These are phyloP conservation scores for Caradrina clavipalpis DNA, from an alignment of 2,888 invertebrate genomes.

Conservation along the genomic window DNA sequence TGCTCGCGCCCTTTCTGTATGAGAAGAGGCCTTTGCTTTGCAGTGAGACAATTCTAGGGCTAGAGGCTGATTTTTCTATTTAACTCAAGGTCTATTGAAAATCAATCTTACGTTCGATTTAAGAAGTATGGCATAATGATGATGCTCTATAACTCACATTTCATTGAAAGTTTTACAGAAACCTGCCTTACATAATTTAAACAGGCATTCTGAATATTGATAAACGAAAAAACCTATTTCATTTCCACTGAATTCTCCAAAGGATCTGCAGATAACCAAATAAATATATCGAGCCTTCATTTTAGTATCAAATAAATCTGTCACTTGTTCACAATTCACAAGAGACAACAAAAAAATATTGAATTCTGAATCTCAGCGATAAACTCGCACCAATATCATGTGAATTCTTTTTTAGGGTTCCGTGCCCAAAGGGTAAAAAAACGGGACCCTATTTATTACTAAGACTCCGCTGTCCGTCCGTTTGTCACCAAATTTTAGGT, in stretches of 20 bases:
- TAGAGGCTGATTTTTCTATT: no score
- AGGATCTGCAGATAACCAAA: slow-evolving; percentile 29
- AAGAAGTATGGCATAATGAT: neutral
- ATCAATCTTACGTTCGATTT: neutral
- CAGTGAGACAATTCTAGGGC: no score
- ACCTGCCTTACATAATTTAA: slow-evolving; percentile 10
- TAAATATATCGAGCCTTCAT: slow-evolving; percentile 45
- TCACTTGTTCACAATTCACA: slow-evolving; percentile 58
- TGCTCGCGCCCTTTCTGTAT: no score
- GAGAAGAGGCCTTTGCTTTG: no score
- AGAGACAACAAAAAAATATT: slow-evolving; percentile 61
- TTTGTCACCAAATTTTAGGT: no score
- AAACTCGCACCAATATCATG: slow-evolving; percentile 12
- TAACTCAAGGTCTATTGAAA: no score
- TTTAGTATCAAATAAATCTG: slow-evolving; percentile 64
- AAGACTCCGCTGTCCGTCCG: no score
- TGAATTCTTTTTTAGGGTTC: slow-evolving; percentile 29
- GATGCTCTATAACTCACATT: neutral
- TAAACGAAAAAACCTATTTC: slow-evolving; percentile 37
- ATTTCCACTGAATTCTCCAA: slow-evolving; percentile 41
- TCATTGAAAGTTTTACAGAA: neutral
- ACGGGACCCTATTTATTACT: no score
- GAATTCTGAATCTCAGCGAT: slow-evolving; percentile 49
- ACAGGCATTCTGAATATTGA: slow-evolving; percentile 26
- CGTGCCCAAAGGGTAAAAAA: no score